A percentile compares a stretch with the other conserved stretches of the same genome.
Conservation (phyloP, 1,140 invertebrate species). For the Neodiprion virginianus region DNA sequence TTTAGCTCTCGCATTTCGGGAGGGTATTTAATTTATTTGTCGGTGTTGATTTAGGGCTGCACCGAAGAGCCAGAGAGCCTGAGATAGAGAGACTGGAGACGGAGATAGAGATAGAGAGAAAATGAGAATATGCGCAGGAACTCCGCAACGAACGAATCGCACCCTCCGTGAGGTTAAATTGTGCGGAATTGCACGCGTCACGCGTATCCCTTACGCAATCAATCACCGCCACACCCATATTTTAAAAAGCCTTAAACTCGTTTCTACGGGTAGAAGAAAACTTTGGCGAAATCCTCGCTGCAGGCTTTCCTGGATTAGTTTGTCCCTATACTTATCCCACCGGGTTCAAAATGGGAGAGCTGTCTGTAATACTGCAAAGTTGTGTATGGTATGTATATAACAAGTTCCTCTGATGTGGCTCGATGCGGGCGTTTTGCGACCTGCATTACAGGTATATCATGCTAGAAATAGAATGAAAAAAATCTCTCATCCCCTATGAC, state of each 20-base stretch:
- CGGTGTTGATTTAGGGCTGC: no score
- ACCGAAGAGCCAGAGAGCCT: no score
- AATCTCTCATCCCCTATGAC: neutral
- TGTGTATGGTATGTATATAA: no score
- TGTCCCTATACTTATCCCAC: no score
- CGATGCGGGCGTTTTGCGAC: neutral
- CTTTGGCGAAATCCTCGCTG: neutral
- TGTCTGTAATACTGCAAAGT: no score
- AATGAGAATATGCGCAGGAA: neutral
- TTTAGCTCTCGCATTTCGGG: no score
- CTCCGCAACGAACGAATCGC: neutral
- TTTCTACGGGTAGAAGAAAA: neutral
- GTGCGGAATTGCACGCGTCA: conserved; percentile 1
- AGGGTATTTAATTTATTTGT: no score
- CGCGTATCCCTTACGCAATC: conserved; percentile 4
- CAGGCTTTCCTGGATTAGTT: neutral
- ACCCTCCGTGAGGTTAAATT: neutral
- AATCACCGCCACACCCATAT: neutral
- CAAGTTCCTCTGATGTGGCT: neutral
- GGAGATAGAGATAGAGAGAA: no score
- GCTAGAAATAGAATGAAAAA: neutral
- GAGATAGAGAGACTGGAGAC: no score
- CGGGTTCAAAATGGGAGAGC: no score
- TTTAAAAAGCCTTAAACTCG: neutral
- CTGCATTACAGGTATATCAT: no score